Evolutionary conservation across 2,797 vertebrate genomes (phyloP).

Genomic region (Anguilla pacifica): DNA sequence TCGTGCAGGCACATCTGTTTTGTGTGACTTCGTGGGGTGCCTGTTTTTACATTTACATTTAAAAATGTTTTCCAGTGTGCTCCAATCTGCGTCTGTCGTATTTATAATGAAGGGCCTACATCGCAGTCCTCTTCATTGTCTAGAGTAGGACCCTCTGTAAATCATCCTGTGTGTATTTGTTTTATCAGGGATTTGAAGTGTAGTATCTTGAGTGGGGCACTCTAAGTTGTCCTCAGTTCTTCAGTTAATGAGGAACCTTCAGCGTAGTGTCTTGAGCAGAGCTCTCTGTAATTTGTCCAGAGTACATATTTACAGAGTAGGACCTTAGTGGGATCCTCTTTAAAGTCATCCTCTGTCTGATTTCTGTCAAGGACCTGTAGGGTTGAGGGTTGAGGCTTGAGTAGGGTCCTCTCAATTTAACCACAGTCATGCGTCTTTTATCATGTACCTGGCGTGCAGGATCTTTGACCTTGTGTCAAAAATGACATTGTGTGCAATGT

Average conservation of each 20-base stretch:
- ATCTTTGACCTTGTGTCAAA: neutral
- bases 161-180: no score
- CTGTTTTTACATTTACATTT: no score
- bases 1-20: no score
- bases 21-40: no score
- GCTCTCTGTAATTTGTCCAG: neutral
- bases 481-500: neutral
- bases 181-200: neutral
- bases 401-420: neutral
- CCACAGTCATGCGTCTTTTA: neutral
- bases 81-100: no score
- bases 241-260: neutral
- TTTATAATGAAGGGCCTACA: no score
- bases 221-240: neutral
- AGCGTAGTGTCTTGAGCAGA: neutral
- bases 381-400: neutral
- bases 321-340: neutral
- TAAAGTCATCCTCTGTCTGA: no score
- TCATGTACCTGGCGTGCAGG: no score
- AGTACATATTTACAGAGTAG: neutral
- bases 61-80: no score
- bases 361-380: neutral
- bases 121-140: no score
- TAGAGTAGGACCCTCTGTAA: no score
- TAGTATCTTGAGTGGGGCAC: neutral